Conservation (phyloP, 2,113 vertebrate genomes). For the Tetraodon nigroviridis region DNA sequence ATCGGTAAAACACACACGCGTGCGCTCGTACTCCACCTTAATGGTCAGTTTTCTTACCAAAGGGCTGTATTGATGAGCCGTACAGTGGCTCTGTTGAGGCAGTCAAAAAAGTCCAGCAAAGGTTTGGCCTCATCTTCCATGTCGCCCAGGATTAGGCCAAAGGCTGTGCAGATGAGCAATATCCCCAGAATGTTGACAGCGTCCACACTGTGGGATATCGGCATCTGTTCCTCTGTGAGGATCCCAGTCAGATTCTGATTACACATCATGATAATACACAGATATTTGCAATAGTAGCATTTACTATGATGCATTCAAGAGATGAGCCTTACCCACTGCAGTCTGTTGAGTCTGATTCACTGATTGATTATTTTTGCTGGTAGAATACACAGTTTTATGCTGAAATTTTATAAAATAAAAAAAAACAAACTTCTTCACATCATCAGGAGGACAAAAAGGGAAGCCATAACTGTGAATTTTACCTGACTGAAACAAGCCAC, state of each 20-base stretch:
- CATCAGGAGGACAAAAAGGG: background rate
- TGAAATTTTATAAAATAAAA: constrained; percentile 46
- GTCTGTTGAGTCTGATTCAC: constrained; percentile 4
- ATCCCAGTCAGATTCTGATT: constrained; percentile 21
- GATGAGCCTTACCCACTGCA: background rate
- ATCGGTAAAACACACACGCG: constrained; percentile 46
- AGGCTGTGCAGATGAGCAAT: constrained; percentile 80
- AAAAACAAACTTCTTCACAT: background rate
- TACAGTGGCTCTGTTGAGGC: constrained; percentile 88
- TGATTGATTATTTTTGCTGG: constrained; percentile 30
- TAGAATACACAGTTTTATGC: constrained; percentile 79
- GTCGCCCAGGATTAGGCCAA: constrained; percentile 82
- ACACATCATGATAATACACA: background rate
- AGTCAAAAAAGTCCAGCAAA: constrained; percentile 84
- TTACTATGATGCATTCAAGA: background rate
- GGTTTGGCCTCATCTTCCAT: constrained; percentile 82
- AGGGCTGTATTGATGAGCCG: constrained; percentile 70
- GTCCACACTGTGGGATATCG: constrained; percentile 76
- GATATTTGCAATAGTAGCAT: background rate
- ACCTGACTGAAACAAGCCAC: constrained; percentile 91
- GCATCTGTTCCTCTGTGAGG: constrained; percentile 23
- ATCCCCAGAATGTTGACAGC: constrained; percentile 85
- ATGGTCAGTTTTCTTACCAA: constrained; percentile 9
- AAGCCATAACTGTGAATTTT: constrained; percentile 18
- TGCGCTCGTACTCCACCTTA: background rate